Base-by-base conservation (phyloP, 2,113 vertebrate species). In the Sebastes schlegelii region DNA sequence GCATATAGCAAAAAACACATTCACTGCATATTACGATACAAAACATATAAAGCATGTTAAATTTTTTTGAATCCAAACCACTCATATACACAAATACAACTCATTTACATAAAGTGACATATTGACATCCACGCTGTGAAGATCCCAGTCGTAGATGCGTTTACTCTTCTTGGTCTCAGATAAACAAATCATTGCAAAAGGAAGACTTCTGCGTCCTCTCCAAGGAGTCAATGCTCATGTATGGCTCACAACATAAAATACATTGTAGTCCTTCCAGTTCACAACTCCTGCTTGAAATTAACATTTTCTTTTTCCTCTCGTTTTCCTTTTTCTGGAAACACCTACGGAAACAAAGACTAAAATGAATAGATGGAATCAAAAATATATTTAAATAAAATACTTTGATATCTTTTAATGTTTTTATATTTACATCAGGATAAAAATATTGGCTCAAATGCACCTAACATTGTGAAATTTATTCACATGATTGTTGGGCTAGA, bases 261-360 rank as follows among this genome's bases (percentile, higher is more conserved):
- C 0, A 77, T 13, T 62, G 23, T 5, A 54, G 49, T 88, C 75
- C 60, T 58, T 86, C 79, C 80, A 87, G 79, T 64, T 84, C 65
- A 73, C 10, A 86, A 73, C 57, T 78, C 64, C 40, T 2, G 42
- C 63, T 14, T 16, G 43, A 82, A 16, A 52, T 93, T 78, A 95
- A 73, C 74, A 93, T 89, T 91, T 95, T 61, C 92, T 90, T 86
- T 91, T 95, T 74, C 94, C 93, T 92, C 91, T 94, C 0, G 87
- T 61, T 82, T 93, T 95, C 71, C 85, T 93, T 91, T 94, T 96
- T 79, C 91, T 89, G 46, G 89, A 79, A 61, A 83, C 86, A 86
- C 95, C 95, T 95, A 86, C 19, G 65, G 45, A 89, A 78, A 88
- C 34, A 91, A 55, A 91, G 61, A 88, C 23, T 68, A 3, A 84